These are phyloP conservation scores for Melanostigma gelatinosum DNA, from an alignment of 2,113 vertebrate genomes.

Conservation along the genomic window DNA sequence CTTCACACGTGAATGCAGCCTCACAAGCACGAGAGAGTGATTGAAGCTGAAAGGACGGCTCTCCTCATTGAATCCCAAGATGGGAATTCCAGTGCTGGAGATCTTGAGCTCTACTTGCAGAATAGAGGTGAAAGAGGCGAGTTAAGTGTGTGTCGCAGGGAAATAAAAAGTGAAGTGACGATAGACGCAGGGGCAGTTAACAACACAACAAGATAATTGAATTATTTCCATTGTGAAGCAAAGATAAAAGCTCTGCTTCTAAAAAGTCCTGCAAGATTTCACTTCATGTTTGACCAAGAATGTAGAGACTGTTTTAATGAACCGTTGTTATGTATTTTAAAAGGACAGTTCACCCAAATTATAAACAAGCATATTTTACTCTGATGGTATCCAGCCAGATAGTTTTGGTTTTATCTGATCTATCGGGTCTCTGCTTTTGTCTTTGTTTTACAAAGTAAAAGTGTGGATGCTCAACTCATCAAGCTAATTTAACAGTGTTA, in stretches of 20 bases:
- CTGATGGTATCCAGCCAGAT: neutral
- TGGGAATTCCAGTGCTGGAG: constrained; percentile 15
- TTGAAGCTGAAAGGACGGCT: constrained; percentile 58
- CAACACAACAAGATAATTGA: neutral
- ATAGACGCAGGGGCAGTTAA: neutral
- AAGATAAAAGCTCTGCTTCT: constrained; percentile 1
- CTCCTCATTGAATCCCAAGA: constrained; percentile 43
- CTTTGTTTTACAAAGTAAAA: neutral
- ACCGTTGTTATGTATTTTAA: neutral
- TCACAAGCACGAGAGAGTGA: constrained; percentile 38
- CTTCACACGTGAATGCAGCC: constrained; percentile 56
- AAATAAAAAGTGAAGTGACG: constrained; percentile 11
- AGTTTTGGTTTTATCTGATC: neutral
- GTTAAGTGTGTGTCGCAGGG: constrained; percentile 1
- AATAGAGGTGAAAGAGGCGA: constrained; percentile 21
- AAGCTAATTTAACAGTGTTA: neutral
- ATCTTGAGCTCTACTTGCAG: constrained; percentile 22
- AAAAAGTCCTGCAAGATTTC: neutral
- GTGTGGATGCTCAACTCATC: neutral
- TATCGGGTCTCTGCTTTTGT: neutral
- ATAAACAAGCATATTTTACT: neutral
- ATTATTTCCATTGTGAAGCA: constrained; percentile 2
- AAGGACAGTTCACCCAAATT: neutral
- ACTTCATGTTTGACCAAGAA: neutral
- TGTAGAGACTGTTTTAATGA: neutral